Conservation (phyloP, 2,888 invertebrate genomes). For the Nineta flava region DNA sequence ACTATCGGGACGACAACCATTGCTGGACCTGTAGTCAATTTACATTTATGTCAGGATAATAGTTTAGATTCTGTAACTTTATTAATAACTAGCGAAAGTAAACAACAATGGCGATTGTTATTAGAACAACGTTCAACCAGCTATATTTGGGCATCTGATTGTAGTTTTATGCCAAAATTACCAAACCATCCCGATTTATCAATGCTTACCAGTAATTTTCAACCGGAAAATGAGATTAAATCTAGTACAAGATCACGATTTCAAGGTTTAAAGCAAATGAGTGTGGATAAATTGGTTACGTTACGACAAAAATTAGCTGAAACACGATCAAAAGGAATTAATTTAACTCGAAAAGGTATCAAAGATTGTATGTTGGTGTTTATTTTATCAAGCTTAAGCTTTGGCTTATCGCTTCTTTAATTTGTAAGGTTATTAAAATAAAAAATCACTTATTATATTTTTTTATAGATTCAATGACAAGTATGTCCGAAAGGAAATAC, state of each 20-base stretch:
- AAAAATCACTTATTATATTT: background rate
- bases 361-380: no score
- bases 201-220: constrained; percentile 14
- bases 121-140: constrained; percentile 61
- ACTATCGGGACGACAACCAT: constrained; percentile 51
- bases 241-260: constrained; percentile 35
- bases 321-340: constrained; percentile 24
- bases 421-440: background rate
- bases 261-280: constrained; percentile 46
- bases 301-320: constrained; percentile 45
- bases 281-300: constrained; percentile 48
- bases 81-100: constrained; percentile 55
- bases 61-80: constrained; percentile 39
- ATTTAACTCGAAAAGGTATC: constrained; percentile 1
- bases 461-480: background rate
- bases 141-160: constrained; percentile 47
- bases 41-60: constrained; percentile 59
- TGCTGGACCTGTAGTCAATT: constrained; percentile 39
- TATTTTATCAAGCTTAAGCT: no score
- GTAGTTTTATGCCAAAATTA: constrained; percentile 7
- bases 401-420: no score
- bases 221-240: constrained; percentile 22
- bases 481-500: background rate
- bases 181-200: constrained; percentile 10
- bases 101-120: constrained; percentile 67